A percentile compares a stretch with the other conserved stretches of the same genome.
These are phyloP conservation scores for Temnothorax nylanderi DNA, from an alignment of 1,140 invertebrate species.

Conservation along the genomic window DNA sequence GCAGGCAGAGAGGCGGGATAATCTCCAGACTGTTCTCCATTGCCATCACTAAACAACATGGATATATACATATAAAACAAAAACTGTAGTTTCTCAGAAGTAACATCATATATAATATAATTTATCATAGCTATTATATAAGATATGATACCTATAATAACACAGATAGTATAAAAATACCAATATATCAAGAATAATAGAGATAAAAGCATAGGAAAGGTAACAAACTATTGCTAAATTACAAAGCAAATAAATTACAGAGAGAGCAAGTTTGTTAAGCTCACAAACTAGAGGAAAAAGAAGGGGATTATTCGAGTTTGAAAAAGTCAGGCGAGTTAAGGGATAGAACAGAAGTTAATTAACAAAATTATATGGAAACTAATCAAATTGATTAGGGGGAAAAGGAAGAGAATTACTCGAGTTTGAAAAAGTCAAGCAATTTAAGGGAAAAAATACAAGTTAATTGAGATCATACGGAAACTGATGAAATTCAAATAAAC, in stretches of 20 bases:
- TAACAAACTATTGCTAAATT: neutral
- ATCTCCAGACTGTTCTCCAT: conserved; percentile 75
- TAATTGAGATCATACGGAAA: neutral
- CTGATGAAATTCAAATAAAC: neutral
- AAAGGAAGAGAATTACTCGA: neutral
- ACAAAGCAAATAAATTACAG: neutral
- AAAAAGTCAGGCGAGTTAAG: neutral
- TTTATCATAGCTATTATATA: neutral
- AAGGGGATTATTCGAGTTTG: neutral
- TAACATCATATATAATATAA: neutral
- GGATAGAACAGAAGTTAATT: neutral
- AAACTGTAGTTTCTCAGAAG: neutral
- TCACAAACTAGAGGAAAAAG: neutral
- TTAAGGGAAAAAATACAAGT: neutral
- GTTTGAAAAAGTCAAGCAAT: neutral
- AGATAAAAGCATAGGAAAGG: neutral
- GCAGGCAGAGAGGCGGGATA: conserved; percentile 88
- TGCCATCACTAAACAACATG: conserved; percentile 68
- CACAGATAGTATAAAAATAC: neutral
- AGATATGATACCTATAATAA: neutral
- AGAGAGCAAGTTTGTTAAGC: neutral
- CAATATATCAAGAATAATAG: neutral
- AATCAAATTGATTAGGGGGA: neutral
- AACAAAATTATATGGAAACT: neutral
- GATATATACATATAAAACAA: neutral